Percentiles rank a stretch among this genome's conserved stretches.
Evolutionary conservation across 2,888 invertebrate genomes (phyloP).

Genomic region (Eupithecia tripunctaria): DNA sequence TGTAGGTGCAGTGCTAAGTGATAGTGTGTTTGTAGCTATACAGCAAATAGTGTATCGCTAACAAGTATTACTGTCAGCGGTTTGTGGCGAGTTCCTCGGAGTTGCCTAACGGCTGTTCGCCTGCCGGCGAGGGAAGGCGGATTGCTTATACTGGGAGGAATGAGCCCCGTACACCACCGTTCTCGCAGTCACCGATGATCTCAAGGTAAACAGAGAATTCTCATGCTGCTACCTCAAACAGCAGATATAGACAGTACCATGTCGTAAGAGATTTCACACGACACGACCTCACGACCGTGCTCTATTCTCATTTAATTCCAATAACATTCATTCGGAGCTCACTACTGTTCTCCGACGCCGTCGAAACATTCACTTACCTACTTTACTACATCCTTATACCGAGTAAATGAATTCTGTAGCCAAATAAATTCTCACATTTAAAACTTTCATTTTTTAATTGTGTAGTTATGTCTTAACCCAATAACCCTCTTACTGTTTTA

Average conservation of each 20-base stretch:
- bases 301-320: slow-evolving; percentile 73
- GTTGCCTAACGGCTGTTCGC: slow-evolving; percentile 80
- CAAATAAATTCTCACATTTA: not conserved
- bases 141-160: slow-evolving; percentile 80
- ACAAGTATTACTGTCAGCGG: slow-evolving; percentile 73
- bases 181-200: slow-evolving; percentile 83
- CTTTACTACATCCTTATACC: slow-evolving; percentile 30
- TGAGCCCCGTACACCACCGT: slow-evolving; percentile 81
- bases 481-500: not conserved
- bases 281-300: slow-evolving; percentile 69
- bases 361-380: slow-evolving; percentile 58
- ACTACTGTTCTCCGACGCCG: slow-evolving; percentile 37
- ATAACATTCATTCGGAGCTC: slow-evolving; percentile 53
- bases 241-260: slow-evolving; percentile 43
- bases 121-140: slow-evolving; percentile 80
- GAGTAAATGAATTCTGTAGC: slow-evolving; percentile 14
- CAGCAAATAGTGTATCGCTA: slow-evolving; percentile 80
- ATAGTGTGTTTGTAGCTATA: slow-evolving; percentile 83
- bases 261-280: slow-evolving; percentile 72
- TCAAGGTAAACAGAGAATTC: slow-evolving; percentile 66
- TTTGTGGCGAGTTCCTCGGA: slow-evolving; percentile 73
- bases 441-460: slow-evolving; percentile 13
- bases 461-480: not conserved
- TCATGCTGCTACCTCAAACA: slow-evolving; percentile 10
- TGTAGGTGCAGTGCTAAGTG: slow-evolving; percentile 79